Percentiles rank a stretch among this genome's conserved stretches.
Evolutionary conservation across 92 coral and sea anemone species (phyloP).

Genomic region (Isaurus tuberculatus): DNA sequence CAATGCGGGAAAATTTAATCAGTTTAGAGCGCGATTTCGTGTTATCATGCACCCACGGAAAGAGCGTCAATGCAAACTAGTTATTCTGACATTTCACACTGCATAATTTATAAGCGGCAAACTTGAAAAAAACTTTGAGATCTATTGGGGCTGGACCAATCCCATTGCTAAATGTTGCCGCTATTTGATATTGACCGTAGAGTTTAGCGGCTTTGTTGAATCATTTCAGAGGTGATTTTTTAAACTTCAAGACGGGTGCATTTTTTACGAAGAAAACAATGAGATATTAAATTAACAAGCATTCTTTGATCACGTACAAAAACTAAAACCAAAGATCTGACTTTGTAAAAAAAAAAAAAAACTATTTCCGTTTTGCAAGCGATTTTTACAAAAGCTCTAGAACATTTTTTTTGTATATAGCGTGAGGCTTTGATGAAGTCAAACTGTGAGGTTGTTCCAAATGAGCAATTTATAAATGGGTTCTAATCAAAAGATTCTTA

Average conservation of each 20-base stretch:
- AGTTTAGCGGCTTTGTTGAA: background rate
- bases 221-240: background rate
- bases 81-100: conserved; percentile 24
- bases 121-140: background rate
- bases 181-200: background rate
- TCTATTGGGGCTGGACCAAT: background rate
- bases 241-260: background rate
- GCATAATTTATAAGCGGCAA: conserved; percentile 35
- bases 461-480: background rate
- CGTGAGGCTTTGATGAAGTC: background rate
- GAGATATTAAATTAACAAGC: background rate
- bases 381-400: background rate
- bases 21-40: background rate
- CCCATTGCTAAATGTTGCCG: background rate
- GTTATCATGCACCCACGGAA: conserved; percentile 14
- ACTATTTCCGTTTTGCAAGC: background rate
- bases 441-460: background rate
- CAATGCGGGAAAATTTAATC: background rate
- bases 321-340: background rate
- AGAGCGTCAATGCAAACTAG: background rate
- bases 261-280: background rate
- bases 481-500: background rate
- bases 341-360: background rate
- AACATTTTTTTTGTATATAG: background rate
- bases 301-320: background rate